Evolutionary conservation across 2,888 invertebrate species (phyloP).

Genomic region (Lacanobia wlatinum): DNA sequence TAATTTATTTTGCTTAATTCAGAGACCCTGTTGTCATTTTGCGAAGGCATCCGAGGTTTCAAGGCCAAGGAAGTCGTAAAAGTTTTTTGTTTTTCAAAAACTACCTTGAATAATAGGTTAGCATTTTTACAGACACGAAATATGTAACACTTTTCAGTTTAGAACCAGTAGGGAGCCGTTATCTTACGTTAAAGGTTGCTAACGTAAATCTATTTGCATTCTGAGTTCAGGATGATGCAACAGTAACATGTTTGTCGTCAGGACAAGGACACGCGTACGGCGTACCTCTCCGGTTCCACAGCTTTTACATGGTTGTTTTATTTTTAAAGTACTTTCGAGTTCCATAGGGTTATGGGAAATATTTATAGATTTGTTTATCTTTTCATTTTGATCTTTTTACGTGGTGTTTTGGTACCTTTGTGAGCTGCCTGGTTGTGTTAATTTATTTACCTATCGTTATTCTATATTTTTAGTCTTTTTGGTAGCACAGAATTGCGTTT

Average conservation of each 20-base stretch:
- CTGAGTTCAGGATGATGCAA: conserved; percentile 62
- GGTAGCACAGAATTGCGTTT: too few relatives aligned
- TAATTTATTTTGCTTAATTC: too few relatives aligned
- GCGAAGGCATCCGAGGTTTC: too few relatives aligned
- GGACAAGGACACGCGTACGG: conserved; percentile 14
- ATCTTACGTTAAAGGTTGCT: not conserved
- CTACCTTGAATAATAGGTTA: too few relatives aligned
- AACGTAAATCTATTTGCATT: conserved; percentile 24
- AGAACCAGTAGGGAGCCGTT: not conserved
- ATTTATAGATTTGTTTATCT: not conserved
- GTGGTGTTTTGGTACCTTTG: not conserved
- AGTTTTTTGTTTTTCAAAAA: not conserved
- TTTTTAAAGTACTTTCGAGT: conserved; percentile 6
- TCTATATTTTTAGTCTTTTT: not conserved
- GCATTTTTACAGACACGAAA: not conserved
- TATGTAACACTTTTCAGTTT: not conserved
- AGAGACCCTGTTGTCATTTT: too few relatives aligned
- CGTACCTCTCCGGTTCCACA: not conserved
- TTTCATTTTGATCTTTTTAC: not conserved
- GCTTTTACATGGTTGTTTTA: conserved; percentile 12
- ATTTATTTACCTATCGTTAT: too few relatives aligned
- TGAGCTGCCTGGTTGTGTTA: not conserved
- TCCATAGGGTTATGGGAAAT: too few relatives aligned
- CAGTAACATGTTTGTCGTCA: conserved; percentile 44
- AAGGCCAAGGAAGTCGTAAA: too few relatives aligned